Evolutionary conservation across 2,113 vertebrate species (phyloP), one percentile per base, ranked within the genome.

Genomic region (Camarhynchus parvulus): DNA sequence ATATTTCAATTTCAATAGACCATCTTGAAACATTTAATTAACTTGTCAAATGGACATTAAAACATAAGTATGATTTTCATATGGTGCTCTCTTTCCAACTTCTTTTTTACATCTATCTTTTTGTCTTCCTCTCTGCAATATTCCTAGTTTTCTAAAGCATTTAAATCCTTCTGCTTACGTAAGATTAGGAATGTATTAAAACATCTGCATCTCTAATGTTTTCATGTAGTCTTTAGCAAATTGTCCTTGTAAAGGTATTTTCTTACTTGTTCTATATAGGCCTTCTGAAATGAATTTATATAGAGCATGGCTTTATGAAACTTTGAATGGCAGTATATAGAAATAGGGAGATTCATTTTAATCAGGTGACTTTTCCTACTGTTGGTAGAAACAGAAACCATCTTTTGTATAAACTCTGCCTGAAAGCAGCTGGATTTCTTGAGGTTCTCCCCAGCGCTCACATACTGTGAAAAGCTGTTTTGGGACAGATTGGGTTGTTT

Each of bases 21-120:
- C 13, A 49, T 61, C 0, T 1, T 53, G 52, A 90, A 90, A 78
- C 41, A 21, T 68, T 73, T 63, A 52, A 67, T 70, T 79, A 85
- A 13, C 20, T 52, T 67, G 14, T 59, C 70, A 83, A 90, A 41
- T 18, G 27, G 55, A 80, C 30, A 35, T 92, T 55, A 70, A 62
- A 94, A 79, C 13, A 62, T 37, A 92, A 93, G 88, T 88, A 91
- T 94, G 83, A 95, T 86, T 92, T 95, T 94, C 85, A 13, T 73
- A 89, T 86, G 93, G 95, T 96, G 94, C 95, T 96, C 67, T 91
- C 79, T 90, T 96, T 90, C 85, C 76, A 92, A 39, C 73, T 86
- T 78, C 59, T 91, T 86, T 92, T 93, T 94, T 76, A 67, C 68
- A 90, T 15, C 33, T 83, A 16, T 76, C 35, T 66, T 86, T 79